Evolutionary conservation across 2,113 vertebrate genomes (phyloP).

Genomic region (Salvator merianae): DNA sequence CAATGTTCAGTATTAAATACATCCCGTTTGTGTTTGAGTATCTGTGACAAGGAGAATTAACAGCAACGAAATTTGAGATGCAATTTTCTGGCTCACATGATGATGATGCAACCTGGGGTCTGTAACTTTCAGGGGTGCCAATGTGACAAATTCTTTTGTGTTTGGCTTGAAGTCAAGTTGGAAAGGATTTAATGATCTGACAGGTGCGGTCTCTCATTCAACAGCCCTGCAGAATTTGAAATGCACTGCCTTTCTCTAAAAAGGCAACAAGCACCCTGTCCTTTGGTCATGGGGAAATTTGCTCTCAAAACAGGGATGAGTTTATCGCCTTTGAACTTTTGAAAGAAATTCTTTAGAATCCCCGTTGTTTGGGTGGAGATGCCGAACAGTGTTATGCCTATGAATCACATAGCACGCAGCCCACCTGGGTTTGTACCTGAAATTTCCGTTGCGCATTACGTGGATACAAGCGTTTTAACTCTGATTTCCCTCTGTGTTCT

Average conservation of each 20-base stretch:
- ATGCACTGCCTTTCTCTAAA: not conserved
- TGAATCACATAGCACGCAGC: too few relatives aligned
- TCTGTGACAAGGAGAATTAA: not conserved
- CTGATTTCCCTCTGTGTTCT: constrained; percentile 57
- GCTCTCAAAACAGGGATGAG: constrained; percentile 35
- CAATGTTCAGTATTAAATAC: too few relatives aligned
- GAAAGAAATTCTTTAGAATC: constrained; percentile 50
- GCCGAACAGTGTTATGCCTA: too few relatives aligned
- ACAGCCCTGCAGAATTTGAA: not conserved
- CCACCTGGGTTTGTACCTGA: constrained; percentile 17
- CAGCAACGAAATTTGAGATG: not conserved
- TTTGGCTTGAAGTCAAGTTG: constrained; percentile 1
- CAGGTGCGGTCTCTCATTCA: not conserved
- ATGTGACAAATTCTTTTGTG: not conserved
- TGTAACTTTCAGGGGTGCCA: not conserved
- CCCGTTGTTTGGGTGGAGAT: not conserved
- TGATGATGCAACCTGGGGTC: not conserved
- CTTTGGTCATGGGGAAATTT: not conserved
- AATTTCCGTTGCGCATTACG: constrained; percentile 48
- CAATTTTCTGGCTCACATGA: accelerated
- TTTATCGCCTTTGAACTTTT: constrained; percentile 62
- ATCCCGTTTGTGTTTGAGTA: too few relatives aligned
- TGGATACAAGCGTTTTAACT: constrained; percentile 47
- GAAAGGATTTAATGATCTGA: not conserved
- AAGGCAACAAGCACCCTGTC: not conserved